These are phyloP conservation scores for Matsumurasca onukii DNA, from an alignment of 1,140 invertebrate species.

Conservation along the genomic window DNA sequence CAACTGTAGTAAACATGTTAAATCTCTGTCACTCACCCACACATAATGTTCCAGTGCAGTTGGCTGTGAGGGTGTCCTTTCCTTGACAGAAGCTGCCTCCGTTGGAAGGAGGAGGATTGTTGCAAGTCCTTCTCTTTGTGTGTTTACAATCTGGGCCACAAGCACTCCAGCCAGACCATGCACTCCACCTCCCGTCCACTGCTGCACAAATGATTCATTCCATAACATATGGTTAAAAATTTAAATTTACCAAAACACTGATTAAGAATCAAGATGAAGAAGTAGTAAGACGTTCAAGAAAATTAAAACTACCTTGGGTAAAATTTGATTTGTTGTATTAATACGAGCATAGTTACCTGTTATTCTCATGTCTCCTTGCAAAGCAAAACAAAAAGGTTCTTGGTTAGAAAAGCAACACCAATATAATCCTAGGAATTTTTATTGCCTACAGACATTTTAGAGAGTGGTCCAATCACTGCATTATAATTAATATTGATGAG, in stretches of 20 bases:
- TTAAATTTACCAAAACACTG: not conserved
- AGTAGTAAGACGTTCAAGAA: too few species aligned
- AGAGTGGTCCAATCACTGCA: too few species aligned
- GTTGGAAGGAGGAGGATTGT: conserved; percentile 62
- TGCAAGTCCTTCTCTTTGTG: conserved; percentile 73
- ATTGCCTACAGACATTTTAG: too few species aligned
- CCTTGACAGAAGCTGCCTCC: conserved; percentile 67
- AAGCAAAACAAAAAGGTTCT: not conserved
- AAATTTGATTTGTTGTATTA: too few species aligned
- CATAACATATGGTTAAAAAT: not conserved
- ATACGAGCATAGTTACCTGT: not conserved
- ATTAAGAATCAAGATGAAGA: not conserved
- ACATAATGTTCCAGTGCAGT: conserved; percentile 70
- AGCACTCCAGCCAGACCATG: conserved; percentile 85
- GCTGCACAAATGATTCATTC: conserved; percentile 41
- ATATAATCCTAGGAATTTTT: not conserved
- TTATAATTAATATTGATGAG: not conserved
- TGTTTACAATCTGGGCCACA: conserved; percentile 85
- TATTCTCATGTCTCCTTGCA: not conserved
- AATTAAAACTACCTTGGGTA: too few species aligned
- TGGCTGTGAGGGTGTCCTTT: conserved; percentile 63
- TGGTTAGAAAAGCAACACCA: not conserved
- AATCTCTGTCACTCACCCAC: conserved; percentile 48
- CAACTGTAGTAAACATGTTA: not conserved
- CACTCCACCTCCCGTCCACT: conserved; percentile 71